phyloP scores from a whole-genome alignment of 2,797 vertebrate species.

The Argya squamiceps region DNA sequence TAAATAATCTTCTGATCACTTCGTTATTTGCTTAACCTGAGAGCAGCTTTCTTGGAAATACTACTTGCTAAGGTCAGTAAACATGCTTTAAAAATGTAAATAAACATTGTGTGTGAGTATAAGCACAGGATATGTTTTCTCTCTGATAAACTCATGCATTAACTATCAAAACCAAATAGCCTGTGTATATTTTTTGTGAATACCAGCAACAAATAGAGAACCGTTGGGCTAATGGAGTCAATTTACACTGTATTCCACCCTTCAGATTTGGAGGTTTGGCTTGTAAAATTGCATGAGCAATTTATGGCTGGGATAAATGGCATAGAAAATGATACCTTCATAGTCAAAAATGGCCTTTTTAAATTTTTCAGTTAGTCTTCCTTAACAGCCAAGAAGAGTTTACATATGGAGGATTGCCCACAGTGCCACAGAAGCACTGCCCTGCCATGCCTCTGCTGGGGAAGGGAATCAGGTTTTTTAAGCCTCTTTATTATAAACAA shows the following conservation, averaged over 20 bases:
- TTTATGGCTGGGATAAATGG: not conserved
- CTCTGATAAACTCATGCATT: not conserved
- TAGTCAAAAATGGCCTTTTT: not conserved
- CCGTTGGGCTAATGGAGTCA: not conserved
- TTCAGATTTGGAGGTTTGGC: not conserved
- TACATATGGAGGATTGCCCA: rapidly evolving
- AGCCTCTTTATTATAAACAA: not conserved
- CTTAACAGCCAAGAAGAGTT: not conserved
- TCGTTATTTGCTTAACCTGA: not conserved
- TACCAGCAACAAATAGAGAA: not conserved
- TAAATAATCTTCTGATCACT: not conserved
- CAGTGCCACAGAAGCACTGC: not conserved
- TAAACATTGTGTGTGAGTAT: not conserved
- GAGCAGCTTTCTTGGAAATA: slow-evolving; percentile 15
- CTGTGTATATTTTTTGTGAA: not conserved
- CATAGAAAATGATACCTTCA: not conserved
- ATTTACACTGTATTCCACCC: not conserved
- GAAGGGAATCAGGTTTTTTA: not conserved
- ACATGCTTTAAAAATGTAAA: slow-evolving; percentile 20
- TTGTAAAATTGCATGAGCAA: not conserved
- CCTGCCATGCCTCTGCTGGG: not conserved
- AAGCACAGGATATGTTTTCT: not conserved
- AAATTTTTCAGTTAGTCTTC: not conserved
- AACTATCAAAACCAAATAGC: not conserved
- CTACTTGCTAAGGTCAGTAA: slow-evolving; percentile 24